Conservation (phyloP, 2,888 invertebrate species). For the Drosophila helvetica region DNA sequence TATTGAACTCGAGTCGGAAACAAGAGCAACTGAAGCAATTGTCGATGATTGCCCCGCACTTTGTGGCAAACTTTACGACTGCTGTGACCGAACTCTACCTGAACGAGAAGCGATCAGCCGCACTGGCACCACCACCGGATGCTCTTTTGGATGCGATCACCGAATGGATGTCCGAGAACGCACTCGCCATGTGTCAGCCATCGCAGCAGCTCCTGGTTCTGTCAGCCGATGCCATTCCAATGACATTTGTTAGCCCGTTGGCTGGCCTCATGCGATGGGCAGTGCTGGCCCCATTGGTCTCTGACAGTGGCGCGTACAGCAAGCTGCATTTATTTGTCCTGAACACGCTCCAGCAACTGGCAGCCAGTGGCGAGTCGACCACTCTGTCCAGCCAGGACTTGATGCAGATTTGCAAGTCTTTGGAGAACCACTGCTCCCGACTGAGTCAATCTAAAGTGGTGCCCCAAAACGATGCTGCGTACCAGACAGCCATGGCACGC, state of each 20-base stretch:
- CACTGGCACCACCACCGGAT: conserved; percentile 87
- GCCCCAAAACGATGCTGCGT: conserved; percentile 82
- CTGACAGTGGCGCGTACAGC: conserved; percentile 84
- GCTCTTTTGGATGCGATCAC: conserved; percentile 88
- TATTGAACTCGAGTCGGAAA: conserved; percentile 89
- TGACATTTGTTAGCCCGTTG: neutral
- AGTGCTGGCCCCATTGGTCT: conserved; percentile 87
- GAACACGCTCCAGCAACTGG: conserved; percentile 86
- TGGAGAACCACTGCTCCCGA: conserved; percentile 84
- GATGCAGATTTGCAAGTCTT: conserved; percentile 84
- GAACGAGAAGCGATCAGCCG: conserved; percentile 81
- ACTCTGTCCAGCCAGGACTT: conserved; percentile 88
- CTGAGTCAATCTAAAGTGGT: conserved; percentile 83
- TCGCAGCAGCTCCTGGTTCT: conserved; percentile 86
- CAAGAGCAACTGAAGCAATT: conserved; percentile 88
- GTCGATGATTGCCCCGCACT: conserved; percentile 91
- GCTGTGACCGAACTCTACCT: conserved; percentile 92
- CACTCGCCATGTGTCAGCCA: conserved; percentile 87
- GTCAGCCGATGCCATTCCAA: too few relatives aligned
- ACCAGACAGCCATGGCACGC: conserved; percentile 88
- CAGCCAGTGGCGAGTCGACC: conserved; percentile 84
- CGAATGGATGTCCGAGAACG: conserved; percentile 89
- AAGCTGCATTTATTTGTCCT: conserved; percentile 88
- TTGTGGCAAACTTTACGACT: conserved; percentile 94
- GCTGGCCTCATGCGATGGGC: conserved; percentile 92